Evolutionary conservation across 2,113 vertebrate genomes (phyloP).

Genomic region (Rutilus rutilus): DNA sequence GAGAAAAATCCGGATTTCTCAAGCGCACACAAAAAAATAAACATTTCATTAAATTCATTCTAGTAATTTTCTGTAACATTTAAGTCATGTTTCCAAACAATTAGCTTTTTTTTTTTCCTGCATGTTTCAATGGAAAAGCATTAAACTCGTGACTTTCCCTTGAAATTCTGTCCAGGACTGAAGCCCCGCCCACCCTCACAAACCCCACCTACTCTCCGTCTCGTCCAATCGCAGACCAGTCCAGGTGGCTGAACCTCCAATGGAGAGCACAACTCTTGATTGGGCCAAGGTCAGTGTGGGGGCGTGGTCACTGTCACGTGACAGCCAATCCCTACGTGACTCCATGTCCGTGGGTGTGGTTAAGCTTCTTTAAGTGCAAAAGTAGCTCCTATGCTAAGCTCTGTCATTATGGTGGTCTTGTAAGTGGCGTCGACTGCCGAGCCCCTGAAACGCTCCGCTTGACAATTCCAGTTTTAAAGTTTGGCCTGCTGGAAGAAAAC

Average conservation of each 20-base stretch:
- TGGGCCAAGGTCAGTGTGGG: slow-evolving; percentile 45
- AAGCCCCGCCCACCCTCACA: slow-evolving; percentile 39
- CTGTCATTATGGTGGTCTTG: slow-evolving; percentile 50
- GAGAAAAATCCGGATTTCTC: slow-evolving; percentile 37
- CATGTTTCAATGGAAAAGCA: not conserved
- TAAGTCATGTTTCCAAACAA: slow-evolving; percentile 43
- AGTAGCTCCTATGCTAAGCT: slow-evolving; percentile 70
- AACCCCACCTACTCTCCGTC: slow-evolving; percentile 37
- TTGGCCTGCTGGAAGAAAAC: slow-evolving; percentile 95
- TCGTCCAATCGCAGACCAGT: slow-evolving; percentile 43
- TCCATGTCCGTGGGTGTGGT: slow-evolving; percentile 45
- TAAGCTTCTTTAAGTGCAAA: slow-evolving; percentile 71
- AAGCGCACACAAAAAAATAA: slow-evolving; percentile 13
- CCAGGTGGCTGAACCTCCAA: slow-evolving; percentile 21
- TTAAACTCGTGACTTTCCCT: not conserved
- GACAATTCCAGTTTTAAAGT: slow-evolving; percentile 77
- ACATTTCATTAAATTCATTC: slow-evolving; percentile 25
- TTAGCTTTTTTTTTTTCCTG: not conserved
- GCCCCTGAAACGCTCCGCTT: slow-evolving; percentile 44
- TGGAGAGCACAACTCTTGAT: slow-evolving; percentile 61
- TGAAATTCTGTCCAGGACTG: slow-evolving; percentile 1
- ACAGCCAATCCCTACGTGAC: slow-evolving; percentile 27
- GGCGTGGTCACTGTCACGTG: not conserved
- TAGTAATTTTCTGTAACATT: slow-evolving; percentile 9
- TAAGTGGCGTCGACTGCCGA: slow-evolving; percentile 46